Percentiles rank a stretch among this genome's conserved stretches.
Evolutionary conservation across 2,797 vertebrate species (phyloP).

Genomic region (Chelon auratus): DNA sequence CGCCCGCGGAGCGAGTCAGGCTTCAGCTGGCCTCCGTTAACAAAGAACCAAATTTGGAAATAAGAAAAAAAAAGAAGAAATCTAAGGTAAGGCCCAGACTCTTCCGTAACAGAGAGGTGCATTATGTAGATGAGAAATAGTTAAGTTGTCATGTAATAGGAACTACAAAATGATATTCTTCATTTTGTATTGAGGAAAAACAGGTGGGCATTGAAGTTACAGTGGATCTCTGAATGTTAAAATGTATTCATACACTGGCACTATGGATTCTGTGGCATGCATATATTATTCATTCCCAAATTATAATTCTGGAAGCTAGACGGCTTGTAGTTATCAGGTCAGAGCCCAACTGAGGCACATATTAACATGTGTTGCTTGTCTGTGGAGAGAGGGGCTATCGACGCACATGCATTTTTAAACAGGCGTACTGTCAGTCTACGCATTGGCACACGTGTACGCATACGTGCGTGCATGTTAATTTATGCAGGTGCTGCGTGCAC

Average conservation of each 20-base stretch:
- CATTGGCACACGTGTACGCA: constrained; percentile 20
- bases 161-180: not conserved
- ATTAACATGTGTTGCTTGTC: constrained; percentile 20
- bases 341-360: constrained; percentile 21
- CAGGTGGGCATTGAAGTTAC: too few species aligned
- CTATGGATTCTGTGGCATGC: constrained; percentile 20
- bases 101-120: too few species aligned
- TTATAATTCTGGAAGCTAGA: constrained; percentile 49
- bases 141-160: not conserved
- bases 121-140: too few species aligned
- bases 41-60: constrained; percentile 32
- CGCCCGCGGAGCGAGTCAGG: constrained; percentile 41
- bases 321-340: constrained; percentile 55
- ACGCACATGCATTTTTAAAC: constrained; percentile 57
- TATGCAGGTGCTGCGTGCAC: constrained; percentile 26
- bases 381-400: not conserved
- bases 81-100: not conserved
- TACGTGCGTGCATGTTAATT: constrained; percentile 4
- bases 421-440: constrained; percentile 17
- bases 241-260: constrained; percentile 25
- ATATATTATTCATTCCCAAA: constrained; percentile 57
- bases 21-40: constrained; percentile 60
- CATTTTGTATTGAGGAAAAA: too few species aligned
- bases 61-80: constrained; percentile 5
- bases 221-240: constrained; percentile 14